Base-by-base conservation (phyloP, 2,113 vertebrate genomes). In the Cyphomyrus plagiostoma region DNA sequence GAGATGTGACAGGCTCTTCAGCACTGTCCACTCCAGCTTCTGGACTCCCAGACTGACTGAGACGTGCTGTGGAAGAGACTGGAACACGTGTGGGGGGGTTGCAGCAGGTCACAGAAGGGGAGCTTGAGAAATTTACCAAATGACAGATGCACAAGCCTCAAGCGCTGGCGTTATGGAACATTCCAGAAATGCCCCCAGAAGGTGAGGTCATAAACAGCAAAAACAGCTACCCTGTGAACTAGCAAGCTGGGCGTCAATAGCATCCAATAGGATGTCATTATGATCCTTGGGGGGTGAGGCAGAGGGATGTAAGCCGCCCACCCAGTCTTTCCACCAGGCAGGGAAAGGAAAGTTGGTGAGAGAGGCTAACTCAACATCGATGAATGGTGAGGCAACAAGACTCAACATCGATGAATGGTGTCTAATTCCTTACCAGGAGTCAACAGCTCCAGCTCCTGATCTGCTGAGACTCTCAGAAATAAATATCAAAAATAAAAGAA, bases 21-120 rank as follows among this genome's bases (percentile, higher is more conserved):
- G 91, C 93, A 70, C 94, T 94, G 45, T 93, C 94, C 52, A 96
- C 87, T 15, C 95, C 94, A 4, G 93, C 94, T 91, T 95, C 95
- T 92, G 93, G 95, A 88, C 94, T 94, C 48, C 87, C 70, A 90
- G 93, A 94, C 89, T 90, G 82, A 45, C 87, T 90, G 19, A 95
- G 90, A 86, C n/a, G 48, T 87, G 49, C 94, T 95, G 58, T 5
- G 52, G 52, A 19, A 26, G 42, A 90, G 77, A 87, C 17, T 26
- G 58, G 23, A 26, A 26, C n/a, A 66, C 8, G 1, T 26, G 21
- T 0, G 2, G n/a, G 9, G 58, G n/a, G 23, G 49, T 5, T 23
- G 56, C 19, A 48, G 0, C 52, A 80, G 17, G 17, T 56, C 10
- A 46, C 62, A 42, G 26, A 8, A 39, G 49, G 15, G 19, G 50